phyloP scores from a whole-genome alignment of 2,888 invertebrate genomes.

The Aradus depressus region DNA sequence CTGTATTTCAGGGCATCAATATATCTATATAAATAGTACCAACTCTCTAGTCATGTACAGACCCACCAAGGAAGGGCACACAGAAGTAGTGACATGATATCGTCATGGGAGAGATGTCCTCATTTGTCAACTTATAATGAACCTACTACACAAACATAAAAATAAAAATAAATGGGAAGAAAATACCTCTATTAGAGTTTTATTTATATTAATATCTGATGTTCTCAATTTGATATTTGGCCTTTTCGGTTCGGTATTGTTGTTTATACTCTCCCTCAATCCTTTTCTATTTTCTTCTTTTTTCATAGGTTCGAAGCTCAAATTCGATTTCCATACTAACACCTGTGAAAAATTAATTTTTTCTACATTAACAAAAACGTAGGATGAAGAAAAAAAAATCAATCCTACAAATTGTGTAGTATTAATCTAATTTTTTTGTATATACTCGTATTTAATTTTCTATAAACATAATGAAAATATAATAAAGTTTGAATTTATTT shows the following conservation, averaged over 20 bases:
- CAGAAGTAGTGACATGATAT: no score
- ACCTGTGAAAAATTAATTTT: conserved; percentile 20
- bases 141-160: no score
- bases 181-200: conserved; percentile 9
- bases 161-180: no score
- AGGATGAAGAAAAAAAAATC: not conserved
- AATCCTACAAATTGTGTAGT: not conserved
- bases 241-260: conserved; percentile 11
- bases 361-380: not conserved
- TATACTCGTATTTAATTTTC: no score
- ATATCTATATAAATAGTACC: no score
- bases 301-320: no score
- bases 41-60: no score
- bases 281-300: conserved; percentile 5
- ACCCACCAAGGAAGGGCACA: no score
- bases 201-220: conserved; percentile 3
- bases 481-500: not conserved
- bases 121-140: no score
- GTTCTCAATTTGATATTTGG: conserved; percentile 16
- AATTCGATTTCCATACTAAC: conserved; percentile 22
- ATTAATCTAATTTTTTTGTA: not conserved
- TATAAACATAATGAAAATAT: not conserved
- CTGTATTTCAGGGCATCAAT: no score
- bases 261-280: conserved; percentile 19
- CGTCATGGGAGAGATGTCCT: no score